Evolutionary conservation across 2,888 invertebrate species (phyloP), one percentile per base, ranked within the genome.

Genomic region (Caenorhabditis doughertyi): DNA sequence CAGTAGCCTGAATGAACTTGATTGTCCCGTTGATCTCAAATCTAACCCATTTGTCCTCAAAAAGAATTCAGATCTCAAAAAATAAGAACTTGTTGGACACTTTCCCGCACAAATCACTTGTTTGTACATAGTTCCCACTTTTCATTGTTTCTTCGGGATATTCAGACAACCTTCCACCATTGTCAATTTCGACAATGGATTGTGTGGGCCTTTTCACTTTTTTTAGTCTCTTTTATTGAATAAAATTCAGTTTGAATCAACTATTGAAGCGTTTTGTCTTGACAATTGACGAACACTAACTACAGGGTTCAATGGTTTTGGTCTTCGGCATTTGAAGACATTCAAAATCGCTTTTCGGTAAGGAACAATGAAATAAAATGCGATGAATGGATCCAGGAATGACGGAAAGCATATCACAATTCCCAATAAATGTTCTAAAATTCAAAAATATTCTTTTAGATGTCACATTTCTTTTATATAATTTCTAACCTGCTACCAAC

Each of bases 1-100:
- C 49, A 58, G 76, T 76, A 77, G 68, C 77, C 77, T 77, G 77
- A 77, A 77, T 77, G 77, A 77, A 68, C 23, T 70, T 58, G 60
- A 60, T 53, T 51, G 51, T 51, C 60, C 68, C 70, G 47, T 29
- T 56, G 58, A 58, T 60, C 74, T 42, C 65, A 39, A 27, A 55
- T 18, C 55, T 39, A 53, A n/a, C 25, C 35, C 13, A 27, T 47
- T 39, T 67, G 65, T 74, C 68, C 76, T 51, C 51, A 62, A 35
- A 51, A 35, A 32, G 23, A 29, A 27, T 35, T 27, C 62, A 49
- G 77, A 77, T 77, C 77, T 77, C 77, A 35, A 32, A 25, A 39
- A 21, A 51, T 18, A 35, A 35, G 35, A 35, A 35, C 51, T n/a
- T 29, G 39, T 58, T 67, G 32, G 42, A 39, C 35, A 29, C 35